Evolutionary conservation across 2,888 invertebrate species (phyloP), one percentile per base, ranked within the genome.

Genomic region (Andrena bucephala): DNA sequence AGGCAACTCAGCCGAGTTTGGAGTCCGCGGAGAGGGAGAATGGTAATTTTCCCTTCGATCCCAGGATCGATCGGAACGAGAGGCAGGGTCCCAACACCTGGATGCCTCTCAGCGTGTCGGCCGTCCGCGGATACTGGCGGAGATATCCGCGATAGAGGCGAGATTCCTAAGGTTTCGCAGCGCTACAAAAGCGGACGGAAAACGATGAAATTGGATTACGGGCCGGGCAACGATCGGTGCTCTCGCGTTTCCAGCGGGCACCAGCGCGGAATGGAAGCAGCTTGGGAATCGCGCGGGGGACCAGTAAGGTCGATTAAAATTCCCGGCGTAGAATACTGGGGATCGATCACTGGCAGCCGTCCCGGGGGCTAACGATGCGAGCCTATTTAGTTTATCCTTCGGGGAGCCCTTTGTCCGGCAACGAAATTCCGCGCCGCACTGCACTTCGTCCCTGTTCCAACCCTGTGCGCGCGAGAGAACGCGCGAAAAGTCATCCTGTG

Each of bases 181-280:
- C 52, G 65, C 60, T 71, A 62, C 13, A 66, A 69, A 76, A 81
- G 29, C 52, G 42, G 6, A 10, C 20, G 70, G 50, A 81, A 77
- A 82, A 42, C 72, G 24, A 27, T 65, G 70, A 65, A 82, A 78
- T 82, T 77, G 76, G 52, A 77, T 76, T 63, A 74, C 52, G 57
- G 65, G 48, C 10, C n/a, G 13, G n/a, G 33, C 57, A 4, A 54
- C 31, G 42, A 13, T 27, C 48, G 31, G 24, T n/a, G 13, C 29
- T 66, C 54, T 48, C 42, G 60, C 5, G 52, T 8, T 33, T 69
- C 69, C 65, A 50, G 66, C 54, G 31, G 36, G 29, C 16, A 54
- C 10, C 48, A 48, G 60, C 24, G 33, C 50, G 57, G 52, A 81
- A 78, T 57, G 59, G 63, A 63, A 81, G 48, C 42, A 7, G 24